Percentiles rank a stretch among this genome's conserved stretches.
Evolutionary conservation across 92 coral and sea anemone species (phyloP).

Genomic region (Siderastrea siderea): DNA sequence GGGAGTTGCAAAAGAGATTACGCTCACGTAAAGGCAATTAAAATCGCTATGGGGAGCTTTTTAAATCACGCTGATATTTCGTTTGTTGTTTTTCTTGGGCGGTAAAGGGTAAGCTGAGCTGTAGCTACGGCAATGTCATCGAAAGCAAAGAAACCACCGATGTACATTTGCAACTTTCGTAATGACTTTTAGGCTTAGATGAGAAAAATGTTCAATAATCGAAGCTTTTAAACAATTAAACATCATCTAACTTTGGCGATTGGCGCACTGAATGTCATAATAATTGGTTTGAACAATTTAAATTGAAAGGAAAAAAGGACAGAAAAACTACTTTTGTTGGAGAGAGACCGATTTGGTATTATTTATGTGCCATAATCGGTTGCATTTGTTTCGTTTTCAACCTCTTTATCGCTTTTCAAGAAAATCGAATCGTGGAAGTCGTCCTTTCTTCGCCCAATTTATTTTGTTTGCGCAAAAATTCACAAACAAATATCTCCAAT

Average conservation of each 20-base stretch:
- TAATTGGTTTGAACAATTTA: background rate
- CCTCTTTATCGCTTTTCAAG: background rate
- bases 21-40: constrained; percentile 35
- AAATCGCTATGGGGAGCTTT: constrained; percentile 27
- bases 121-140: constrained; percentile 25
- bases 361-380: background rate
- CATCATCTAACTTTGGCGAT: background rate
- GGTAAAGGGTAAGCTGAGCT: background rate
- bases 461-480: background rate
- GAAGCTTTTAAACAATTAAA: background rate
- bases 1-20: constrained; percentile 15
- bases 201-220: background rate
- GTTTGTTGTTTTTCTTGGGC: background rate
- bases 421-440: background rate
- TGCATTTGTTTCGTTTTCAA: background rate
- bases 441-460: background rate
- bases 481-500: constrained; percentile 14
- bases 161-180: background rate
- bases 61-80: background rate
- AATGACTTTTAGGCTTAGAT: too few relatives aligned
- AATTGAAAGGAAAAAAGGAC: background rate
- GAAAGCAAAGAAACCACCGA: constrained; percentile 46
- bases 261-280: background rate
- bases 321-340: too few relatives aligned
- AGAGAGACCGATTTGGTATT: background rate